Base-by-base conservation (phyloP, 2,113 vertebrate species). In the Philantomba maxwellii region DNA sequence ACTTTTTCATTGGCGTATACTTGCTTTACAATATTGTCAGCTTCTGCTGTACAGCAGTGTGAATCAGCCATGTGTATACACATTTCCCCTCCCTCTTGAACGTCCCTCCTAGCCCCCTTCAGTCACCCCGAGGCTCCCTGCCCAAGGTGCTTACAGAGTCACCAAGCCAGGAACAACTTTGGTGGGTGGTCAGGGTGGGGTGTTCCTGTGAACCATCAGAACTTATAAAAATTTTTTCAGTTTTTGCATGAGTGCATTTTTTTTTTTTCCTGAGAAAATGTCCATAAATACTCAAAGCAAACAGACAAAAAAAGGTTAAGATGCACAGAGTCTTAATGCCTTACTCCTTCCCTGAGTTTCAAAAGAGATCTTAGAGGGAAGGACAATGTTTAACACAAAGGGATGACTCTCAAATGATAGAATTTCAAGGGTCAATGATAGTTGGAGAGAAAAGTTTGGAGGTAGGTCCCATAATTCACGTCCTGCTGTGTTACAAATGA, bases 391-490 rank as follows among this genome's bases (percentile, higher is more conserved):
- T 75, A 66, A 82, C 19, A 30, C 9, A 57, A 45, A 96, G 25
- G 23, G 64, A 64, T 47, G 19, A 49, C 10, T 81, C 39, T 96
- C 51, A 26, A 36, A 64, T 47, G 64, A 4, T 60, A 87, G 60
- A n/a, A 77, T 55, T n/a, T 85, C 95, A 57, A 93, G 93, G n/a
- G 92, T 83, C 94, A 96, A 12, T 47, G 77, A 62, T 8, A 82
- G 51, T 7, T n/a, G 16, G 36, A 45, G 57, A 85, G 81, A 58
- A 66, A 92, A 73, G 16, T 57, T 73, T 51, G 15, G 23, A 43
- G 28, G 12, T 17, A 11, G 30, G 57, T n/a, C 43, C 33, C 25
- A 13, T 21, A 51, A 60, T n/a, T 83, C 92, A 36, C 12, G 2
- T 3, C 25, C 53, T n/a, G 13, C n/a, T 43, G 12, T 60, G 58